Base-by-base conservation (phyloP, 2,888 invertebrate species). In the Uropetala carovei region DNA sequence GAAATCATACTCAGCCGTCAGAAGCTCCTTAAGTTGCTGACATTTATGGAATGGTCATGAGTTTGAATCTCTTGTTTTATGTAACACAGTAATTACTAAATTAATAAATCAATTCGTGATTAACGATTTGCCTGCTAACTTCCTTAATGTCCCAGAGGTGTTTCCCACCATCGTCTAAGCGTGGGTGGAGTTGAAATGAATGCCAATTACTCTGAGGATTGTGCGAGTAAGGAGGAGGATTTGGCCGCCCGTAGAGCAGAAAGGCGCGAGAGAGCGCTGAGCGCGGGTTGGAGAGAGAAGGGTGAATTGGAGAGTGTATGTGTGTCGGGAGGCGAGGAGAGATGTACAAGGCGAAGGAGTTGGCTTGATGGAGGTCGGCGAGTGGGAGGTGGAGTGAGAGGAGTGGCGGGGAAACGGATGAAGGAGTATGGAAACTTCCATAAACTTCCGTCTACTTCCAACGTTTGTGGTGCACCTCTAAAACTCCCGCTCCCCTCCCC, bases 381-480 rank as follows among this genome's bases (percentile, higher is more conserved):
- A 22, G 22, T 2, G 2, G 64, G 64, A 18, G 43, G 43, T 43
- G 43, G 16, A 43, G 89, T 57, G 89, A 89, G 59, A 60, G 57
- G 27, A 86, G 30, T 43, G 56, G 68, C 11, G 56, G 11, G 30
- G 64, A 43, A 56, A 68, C 11, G 68, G 86, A 60, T 8, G 60
- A 30, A 27, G 60, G 60, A 60, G 27, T 16, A 59, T 11, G 59
- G 59, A 59, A 59, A 89, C 58, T 86, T 59, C 60, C 86, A 86
- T 86, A 86, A 86, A 86, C 60, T 64, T 89, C 64, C 86, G 30
- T 27, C 86, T 59, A 86, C 59, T 43, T 30, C 60, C 60, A 64
- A 64, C 64, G 89, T 89, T 89, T 89, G 89, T 60, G 89, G 89
- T 43, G 89, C 60, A 64, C 16, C 89, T n/a, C 64, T 30, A 5